Evolutionary conservation across 2,797 vertebrate genomes (phyloP).

Genomic region (Crax fasciolata): DNA sequence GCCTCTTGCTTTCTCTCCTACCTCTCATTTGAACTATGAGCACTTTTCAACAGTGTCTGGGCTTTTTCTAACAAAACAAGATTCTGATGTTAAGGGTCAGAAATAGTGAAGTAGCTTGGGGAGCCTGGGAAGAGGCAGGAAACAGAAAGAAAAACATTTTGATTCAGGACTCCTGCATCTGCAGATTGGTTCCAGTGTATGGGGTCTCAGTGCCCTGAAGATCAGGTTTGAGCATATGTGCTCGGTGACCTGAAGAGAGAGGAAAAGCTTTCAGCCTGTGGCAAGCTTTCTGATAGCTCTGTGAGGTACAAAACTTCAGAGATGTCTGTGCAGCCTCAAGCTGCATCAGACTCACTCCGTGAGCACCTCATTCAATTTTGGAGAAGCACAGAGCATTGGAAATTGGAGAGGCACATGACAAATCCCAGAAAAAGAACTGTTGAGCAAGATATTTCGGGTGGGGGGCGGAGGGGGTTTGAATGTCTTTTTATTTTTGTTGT

Average conservation of each 20-base stretch:
- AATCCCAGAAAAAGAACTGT: not conserved
- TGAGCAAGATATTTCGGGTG: not conserved
- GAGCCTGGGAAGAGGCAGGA: slow-evolving; percentile 9
- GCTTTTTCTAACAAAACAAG: not conserved
- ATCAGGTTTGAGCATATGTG: not conserved
- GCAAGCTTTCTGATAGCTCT: not conserved
- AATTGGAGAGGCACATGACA: fast-evolving
- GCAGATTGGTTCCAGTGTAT: not conserved
- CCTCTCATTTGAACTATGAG: not conserved
- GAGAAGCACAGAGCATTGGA: not conserved
- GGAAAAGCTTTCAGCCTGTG: not conserved
- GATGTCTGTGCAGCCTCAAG: not conserved
- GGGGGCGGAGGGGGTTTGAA: not conserved
- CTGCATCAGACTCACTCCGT: not conserved
- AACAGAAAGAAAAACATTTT: slow-evolving; percentile 9
- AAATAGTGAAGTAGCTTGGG: not conserved
- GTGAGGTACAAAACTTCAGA: not conserved
- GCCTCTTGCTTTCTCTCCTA: not conserved
- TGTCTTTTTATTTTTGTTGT: not conserved
- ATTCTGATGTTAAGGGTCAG: not conserved
- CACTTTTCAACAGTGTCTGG: not conserved
- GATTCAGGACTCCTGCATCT: not conserved
- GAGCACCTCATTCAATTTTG: not conserved
- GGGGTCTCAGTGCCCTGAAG: fast-evolving
- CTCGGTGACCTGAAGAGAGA: not conserved